Evolutionary conservation across 2,797 vertebrate genomes (phyloP), one percentile per base, ranked within the genome.

Genomic region (Ctenopoma multispine): DNA sequence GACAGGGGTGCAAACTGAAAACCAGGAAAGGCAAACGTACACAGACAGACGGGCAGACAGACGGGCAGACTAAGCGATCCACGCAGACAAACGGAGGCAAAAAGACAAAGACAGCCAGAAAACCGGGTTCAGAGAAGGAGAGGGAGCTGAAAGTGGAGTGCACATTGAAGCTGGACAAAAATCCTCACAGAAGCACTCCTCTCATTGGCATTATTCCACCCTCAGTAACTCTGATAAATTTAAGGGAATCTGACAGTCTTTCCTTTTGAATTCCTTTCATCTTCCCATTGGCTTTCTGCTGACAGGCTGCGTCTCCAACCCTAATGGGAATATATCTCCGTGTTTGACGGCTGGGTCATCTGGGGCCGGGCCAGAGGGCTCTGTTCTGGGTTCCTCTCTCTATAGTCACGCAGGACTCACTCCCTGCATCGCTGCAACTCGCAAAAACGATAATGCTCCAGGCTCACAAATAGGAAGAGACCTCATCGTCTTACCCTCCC

Each of bases 171-270:
- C 10, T 54, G 69, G 46, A 80, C 58, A 75, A 57, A 75, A 75
- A 80, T 72, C 82, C 81, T 72, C 73, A 78, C 79, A 80, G 75
- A 73, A 77, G 74, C 68, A 53, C 70, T 79, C 38, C 58, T 72
- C 69, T 76, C 75, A 46, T n/a, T 72, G 69, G 34, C 36, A 43
- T 58, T 64, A 75, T 14, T 79, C 71, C 72, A 70, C 63, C 48
- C 63, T 56, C 44, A 51, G 58, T 50, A 67, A 72, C 60, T 64
- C 81, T n/a, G 69, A 72, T 74, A 62, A 80, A 78, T 82, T 14
- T 89, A 87, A 92, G 49, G 72, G 75, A 87, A 85, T 69, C 83
- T 87, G 90, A 91, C 91, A 91, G 85, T 82, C 86, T 85, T 90
- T 90, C 87, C 78, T 78, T 81, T 87, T 75, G 38, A 57, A 80